Base-by-base conservation (phyloP, 2,888 invertebrate species). In the Norana najaformis region DNA sequence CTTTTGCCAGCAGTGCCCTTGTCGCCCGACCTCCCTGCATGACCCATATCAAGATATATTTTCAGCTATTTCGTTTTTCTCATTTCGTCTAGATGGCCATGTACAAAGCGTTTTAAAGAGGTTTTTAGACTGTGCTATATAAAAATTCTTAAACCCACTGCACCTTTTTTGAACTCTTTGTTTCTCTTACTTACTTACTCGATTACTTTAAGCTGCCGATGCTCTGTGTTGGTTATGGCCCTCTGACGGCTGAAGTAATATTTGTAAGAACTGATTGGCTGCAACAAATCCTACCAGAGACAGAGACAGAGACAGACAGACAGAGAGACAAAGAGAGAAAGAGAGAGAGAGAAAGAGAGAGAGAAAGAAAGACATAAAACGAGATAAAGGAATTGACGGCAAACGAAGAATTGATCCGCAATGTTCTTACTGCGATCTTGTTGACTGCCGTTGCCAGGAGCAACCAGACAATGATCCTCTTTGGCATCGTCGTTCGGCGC, bases 351-450 rank as follows among this genome's bases (percentile, higher is more conserved):
- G 30, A n/a, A 13, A n/a, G 8, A 69, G 69, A 69, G 30, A 69
- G 6, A 69, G 23, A 47, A 3, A 47, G 23, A 47, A 23, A 23
- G 47, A 69, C 69, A 1, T 30, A 69, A 69, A n/a, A 69, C 69
- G 69, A 69, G 69, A 69, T 69, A 69, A 69, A n/a, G 30, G 69
- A 69, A 69, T 69, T 69, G 69, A 69, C n/a, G 69, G 69, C 30
- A 69, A 69, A n/a, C 69, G 69, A 69, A 69, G 69, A 69, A 69
- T 85, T 37, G 85, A 85, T 85, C 37, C 36, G 36, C 36, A 36
- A 85, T 85, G 36, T 85, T 85, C 85, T 85, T 85, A 85, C 85
- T 8, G 85, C 35, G 36, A 85, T 35, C 85, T 36, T 85, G 85
- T 85, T 37, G 37, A 85, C 85, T 35, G 85, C 20, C 85, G 85